These are phyloP conservation scores for Tubulanus polymorphus DNA, from an alignment of 2,888 invertebrate species.

Conservation along the genomic window DNA sequence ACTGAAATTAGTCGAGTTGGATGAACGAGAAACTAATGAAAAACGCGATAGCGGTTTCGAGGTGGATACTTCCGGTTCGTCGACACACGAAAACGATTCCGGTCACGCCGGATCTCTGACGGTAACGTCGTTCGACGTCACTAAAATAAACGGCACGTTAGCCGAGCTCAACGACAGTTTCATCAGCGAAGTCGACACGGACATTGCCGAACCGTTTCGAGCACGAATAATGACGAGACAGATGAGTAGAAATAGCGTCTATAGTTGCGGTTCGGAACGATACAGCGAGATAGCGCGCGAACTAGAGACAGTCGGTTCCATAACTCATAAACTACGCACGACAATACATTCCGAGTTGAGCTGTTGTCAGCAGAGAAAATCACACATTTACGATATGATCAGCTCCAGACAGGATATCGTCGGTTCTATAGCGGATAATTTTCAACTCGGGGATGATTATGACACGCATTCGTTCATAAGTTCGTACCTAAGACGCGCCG, in stretches of 20 bases:
- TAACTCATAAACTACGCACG: slow-evolving; percentile 23
- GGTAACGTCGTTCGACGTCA: slow-evolving; percentile 5
- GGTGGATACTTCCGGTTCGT: slow-evolving; percentile 18
- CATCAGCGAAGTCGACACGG: not conserved
- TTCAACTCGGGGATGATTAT: slow-evolving; percentile 30
- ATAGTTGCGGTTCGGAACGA: slow-evolving; percentile 8
- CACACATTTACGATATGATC: slow-evolving; percentile 1
- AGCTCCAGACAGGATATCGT: slow-evolving; percentile 27
- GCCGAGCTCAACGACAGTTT: slow-evolving; percentile 4
- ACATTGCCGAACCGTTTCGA: no score
- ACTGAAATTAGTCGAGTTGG: slow-evolving; percentile 22
- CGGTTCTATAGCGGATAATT: slow-evolving; percentile 34
- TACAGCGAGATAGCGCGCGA: slow-evolving; percentile 21
- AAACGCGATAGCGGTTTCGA: slow-evolving; percentile 29
- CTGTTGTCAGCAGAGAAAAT: not conserved
- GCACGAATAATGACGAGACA: not conserved
- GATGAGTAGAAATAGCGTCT: slow-evolving; percentile 11
- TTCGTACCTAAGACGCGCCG: slow-evolving; percentile 25
- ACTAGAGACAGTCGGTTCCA: slow-evolving; percentile 21
- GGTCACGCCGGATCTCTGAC: slow-evolving; percentile 14
- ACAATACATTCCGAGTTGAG: slow-evolving; percentile 24
- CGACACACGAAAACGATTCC: slow-evolving; percentile 13
- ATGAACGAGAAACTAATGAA: no score
- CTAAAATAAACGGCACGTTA: slow-evolving; percentile 14
- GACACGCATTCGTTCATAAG: slow-evolving; percentile 34